Percentiles rank a stretch among this genome's conserved stretches.
phyloP scores from a whole-genome alignment of 2,113 vertebrate species.

The Ciconia stormi region DNA sequence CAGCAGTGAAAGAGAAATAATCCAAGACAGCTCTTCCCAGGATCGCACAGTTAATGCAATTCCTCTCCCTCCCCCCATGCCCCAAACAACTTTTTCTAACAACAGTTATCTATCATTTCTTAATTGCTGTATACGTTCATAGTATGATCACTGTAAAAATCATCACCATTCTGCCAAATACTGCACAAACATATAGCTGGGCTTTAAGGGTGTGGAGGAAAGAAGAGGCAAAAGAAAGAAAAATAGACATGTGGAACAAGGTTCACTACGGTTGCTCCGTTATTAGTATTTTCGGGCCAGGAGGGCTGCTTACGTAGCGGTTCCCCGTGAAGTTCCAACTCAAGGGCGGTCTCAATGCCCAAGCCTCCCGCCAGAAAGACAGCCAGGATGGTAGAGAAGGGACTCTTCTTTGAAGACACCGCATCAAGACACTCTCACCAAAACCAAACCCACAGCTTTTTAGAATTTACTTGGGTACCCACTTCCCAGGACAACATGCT shows the following conservation, averaged over 20 bases:
- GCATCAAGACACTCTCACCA: not conserved
- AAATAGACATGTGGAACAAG: not conserved
- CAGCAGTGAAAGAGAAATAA: not conserved
- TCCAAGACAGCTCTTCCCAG: not conserved
- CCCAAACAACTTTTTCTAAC: not conserved
- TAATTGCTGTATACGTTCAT: not conserved
- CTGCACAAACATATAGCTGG: not conserved
- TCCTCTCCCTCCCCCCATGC: not conserved
- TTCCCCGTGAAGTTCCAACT: not conserved
- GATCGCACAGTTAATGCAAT: too few relatives aligned
- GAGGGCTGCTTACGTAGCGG: not conserved
- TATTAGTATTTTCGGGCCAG: not conserved
- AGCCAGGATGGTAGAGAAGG: not conserved
- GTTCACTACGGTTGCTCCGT: not conserved
- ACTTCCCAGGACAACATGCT: not conserved
- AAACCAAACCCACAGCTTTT: not conserved
- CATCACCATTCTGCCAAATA: not conserved
- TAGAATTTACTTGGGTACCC: not conserved
- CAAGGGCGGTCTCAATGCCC: not conserved
- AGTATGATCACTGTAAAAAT: not conserved
- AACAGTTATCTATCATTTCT: not conserved
- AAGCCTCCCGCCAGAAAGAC: not conserved
- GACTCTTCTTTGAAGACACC: not conserved
- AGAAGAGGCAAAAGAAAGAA: not conserved
- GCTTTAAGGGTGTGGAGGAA: not conserved